These are phyloP conservation scores for Drosophila paramelanica DNA, from an alignment of 2,888 invertebrate genomes.

Conservation along the genomic window DNA sequence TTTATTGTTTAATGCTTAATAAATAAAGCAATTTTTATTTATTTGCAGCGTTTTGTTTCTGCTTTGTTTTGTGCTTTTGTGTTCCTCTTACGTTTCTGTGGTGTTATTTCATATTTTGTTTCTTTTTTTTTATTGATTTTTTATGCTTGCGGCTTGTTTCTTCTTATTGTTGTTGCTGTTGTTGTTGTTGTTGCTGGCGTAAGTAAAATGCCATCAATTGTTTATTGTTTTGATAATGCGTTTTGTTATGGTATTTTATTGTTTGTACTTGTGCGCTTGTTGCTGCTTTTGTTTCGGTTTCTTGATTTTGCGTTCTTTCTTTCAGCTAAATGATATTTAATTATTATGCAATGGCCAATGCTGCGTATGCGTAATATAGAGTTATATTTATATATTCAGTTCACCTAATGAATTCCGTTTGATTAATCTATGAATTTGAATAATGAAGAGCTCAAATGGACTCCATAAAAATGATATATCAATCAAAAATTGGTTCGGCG, in stretches of 20 bases:
- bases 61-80: slow-evolving; percentile 11
- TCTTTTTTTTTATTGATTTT: slow-evolving; percentile 45
- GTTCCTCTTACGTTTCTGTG: slow-evolving; percentile 12
- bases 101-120: slow-evolving; percentile 32
- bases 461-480: slow-evolving; percentile 28
- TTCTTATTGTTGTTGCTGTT: slow-evolving; percentile 5
- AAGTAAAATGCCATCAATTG: slow-evolving; percentile 76
- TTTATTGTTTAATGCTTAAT: slow-evolving; percentile 81
- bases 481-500: slow-evolving; percentile 19
- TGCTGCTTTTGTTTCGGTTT: not conserved
- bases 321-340: not conserved
- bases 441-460: slow-evolving; percentile 17
- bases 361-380: slow-evolving; percentile 23
- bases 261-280: slow-evolving; percentile 40
- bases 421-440: slow-evolving; percentile 21
- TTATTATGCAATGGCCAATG: slow-evolving; percentile 1
- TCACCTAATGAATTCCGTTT: slow-evolving; percentile 4
- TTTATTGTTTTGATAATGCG: slow-evolving; percentile 78
- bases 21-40: slow-evolving; percentile 81
- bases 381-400: not conserved
- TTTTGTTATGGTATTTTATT: slow-evolving; percentile 51
- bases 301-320: slow-evolving; percentile 1
- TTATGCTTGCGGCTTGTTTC: slow-evolving; percentile 39
- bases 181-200: slow-evolving; percentile 33
- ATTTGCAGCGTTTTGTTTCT: slow-evolving; percentile 62